phyloP scores from a whole-genome alignment of 1,140 invertebrate genomes.

The Drosophila nigrodunni region DNA sequence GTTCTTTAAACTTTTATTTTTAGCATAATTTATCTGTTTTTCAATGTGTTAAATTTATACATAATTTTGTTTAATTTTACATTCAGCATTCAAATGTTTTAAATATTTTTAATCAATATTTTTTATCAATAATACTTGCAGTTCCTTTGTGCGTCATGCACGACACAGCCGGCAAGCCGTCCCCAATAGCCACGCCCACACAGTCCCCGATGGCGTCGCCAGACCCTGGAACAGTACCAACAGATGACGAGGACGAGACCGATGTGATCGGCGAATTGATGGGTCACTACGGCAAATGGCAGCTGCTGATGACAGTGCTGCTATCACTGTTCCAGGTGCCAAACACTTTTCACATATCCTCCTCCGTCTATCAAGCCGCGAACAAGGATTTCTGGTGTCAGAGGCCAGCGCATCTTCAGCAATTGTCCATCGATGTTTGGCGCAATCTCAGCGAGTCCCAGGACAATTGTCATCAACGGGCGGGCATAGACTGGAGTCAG shows the following conservation, averaged over 20 bases:
- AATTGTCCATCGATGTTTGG: slow-evolving; percentile 86
- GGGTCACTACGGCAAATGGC: slow-evolving; percentile 91
- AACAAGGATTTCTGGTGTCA: slow-evolving; percentile 88
- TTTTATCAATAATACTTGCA: slow-evolving; percentile 26
- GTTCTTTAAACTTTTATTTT: no score
- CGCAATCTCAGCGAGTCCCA: slow-evolving; percentile 87
- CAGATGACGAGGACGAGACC: slow-evolving; percentile 85
- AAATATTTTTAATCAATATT: no score
- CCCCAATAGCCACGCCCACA: slow-evolving; percentile 64
- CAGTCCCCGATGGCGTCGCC: slow-evolving; percentile 57
- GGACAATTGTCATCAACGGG: slow-evolving; percentile 85
- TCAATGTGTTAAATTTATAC: no score
- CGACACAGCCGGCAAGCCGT: slow-evolving; percentile 71
- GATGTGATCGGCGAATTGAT: slow-evolving; percentile 89
- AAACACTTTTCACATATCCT: slow-evolving; percentile 91
- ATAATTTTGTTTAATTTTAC: not conserved
- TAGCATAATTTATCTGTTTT: no score
- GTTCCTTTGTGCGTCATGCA: slow-evolving; percentile 80
- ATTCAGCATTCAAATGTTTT: not conserved
- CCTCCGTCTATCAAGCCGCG: slow-evolving; percentile 88
- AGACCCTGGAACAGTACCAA: slow-evolving; percentile 27
- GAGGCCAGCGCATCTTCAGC: slow-evolving; percentile 85
- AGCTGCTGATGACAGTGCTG: slow-evolving; percentile 89
- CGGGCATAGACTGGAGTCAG: slow-evolving; percentile 71
- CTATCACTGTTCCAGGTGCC: slow-evolving; percentile 90